phyloP scores from a whole-genome alignment of 2,797 vertebrate genomes.

The Oophaga sylvatica region DNA sequence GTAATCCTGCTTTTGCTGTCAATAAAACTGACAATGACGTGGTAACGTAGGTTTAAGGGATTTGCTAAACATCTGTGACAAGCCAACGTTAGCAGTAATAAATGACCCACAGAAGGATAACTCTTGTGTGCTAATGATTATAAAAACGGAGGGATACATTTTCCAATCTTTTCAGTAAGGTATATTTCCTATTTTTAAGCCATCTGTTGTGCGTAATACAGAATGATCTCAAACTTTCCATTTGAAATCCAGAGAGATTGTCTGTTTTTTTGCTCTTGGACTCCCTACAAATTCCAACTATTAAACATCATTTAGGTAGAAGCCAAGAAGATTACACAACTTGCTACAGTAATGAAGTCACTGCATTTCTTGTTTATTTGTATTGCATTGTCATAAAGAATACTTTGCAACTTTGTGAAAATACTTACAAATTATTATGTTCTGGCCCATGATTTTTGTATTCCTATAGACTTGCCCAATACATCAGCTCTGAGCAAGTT shows the following conservation, averaged over 20 bases:
- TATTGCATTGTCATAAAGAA: constrained; percentile 47
- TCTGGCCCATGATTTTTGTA: background rate
- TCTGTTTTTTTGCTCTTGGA: constrained; percentile 58
- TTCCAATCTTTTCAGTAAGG: constrained; percentile 47
- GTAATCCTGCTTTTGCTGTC: background rate
- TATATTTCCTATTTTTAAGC: constrained; percentile 51
- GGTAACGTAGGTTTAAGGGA: constrained; percentile 11
- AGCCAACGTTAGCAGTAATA: constrained; percentile 41
- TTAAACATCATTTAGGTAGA: constrained; percentile 50
- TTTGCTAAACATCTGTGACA: constrained; percentile 29
- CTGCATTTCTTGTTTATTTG: constrained; percentile 35
- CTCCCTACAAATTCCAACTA: constrained; percentile 48
- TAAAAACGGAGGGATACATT: constrained; percentile 23
- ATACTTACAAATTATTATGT: constrained; percentile 25
- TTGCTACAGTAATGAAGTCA: constrained; percentile 44
- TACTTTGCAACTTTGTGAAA: constrained; percentile 33
- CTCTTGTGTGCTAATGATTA: constrained; percentile 53
- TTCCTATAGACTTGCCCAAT: too few relatives aligned
- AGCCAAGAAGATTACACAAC: constrained; percentile 56
- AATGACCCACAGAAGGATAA: constrained; percentile 37
- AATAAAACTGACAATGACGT: background rate
- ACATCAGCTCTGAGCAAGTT: too few relatives aligned
- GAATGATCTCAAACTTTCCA: constrained; percentile 58
- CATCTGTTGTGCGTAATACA: constrained; percentile 55
- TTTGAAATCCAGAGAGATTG: constrained; percentile 55